Evolutionary conservation across 35 echinoderm and acorn worm species (phyloP).

Genomic region (Apostichopus californicus): DNA sequence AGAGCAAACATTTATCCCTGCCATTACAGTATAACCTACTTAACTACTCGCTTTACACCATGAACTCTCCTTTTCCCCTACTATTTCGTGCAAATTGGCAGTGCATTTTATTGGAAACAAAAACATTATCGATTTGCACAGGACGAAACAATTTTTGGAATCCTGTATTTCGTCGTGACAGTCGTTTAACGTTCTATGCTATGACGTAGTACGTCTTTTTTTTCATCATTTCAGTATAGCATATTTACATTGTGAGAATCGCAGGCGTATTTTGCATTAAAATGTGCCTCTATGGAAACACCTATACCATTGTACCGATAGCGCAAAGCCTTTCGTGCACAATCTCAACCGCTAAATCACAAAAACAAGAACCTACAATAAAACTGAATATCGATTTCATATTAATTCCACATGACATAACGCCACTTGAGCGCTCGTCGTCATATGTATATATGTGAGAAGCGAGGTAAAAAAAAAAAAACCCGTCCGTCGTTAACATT

Average conservation of each 20-base stretch:
- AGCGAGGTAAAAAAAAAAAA: constrained; percentile 34
- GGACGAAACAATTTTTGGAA: not conserved
- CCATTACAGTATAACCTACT: not conserved
- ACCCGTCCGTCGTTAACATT: constrained; percentile 25
- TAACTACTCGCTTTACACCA: not conserved
- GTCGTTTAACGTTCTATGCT: not conserved
- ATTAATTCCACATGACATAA: constrained; percentile 55
- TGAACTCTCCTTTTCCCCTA: not conserved
- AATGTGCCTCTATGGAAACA: constrained; percentile 50
- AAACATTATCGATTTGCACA: not conserved
- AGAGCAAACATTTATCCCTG: not conserved
- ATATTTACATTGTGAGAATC: constrained; percentile 58
- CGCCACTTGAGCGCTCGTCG: not conserved
- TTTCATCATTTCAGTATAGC: not conserved
- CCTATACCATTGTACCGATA: constrained; percentile 18
- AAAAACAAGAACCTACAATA: constrained; percentile 39
- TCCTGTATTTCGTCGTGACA: not conserved
- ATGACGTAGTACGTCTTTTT: not conserved
- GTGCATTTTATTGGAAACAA: not conserved
- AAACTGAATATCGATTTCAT: constrained; percentile 48
- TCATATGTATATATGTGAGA: constrained; percentile 11
- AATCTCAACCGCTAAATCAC: constrained; percentile 40
- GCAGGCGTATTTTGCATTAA: not conserved
- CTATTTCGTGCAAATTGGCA: not conserved
- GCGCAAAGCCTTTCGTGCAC: constrained; percentile 35